Evolutionary conservation across 1,140 invertebrate genomes (phyloP), one percentile per base, ranked within the genome.

Genomic region (Rhagoletis zephyria): DNA sequence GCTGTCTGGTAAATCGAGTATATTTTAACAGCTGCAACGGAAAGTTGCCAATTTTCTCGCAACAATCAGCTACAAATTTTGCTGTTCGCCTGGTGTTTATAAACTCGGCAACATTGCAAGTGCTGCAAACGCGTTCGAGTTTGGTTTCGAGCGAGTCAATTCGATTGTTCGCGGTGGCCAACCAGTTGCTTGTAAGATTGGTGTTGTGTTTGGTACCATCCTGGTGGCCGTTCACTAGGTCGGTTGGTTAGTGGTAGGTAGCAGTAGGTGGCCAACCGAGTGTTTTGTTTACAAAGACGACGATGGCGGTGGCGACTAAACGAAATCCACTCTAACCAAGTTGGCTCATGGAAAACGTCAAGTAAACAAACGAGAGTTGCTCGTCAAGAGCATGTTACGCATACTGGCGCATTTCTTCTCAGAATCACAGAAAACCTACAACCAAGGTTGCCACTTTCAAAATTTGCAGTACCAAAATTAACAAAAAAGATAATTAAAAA

Each of bases 91-190:
- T 85, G 85, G 70, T 88, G 48, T 56, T 63, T 87, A 64, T 86
- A 89, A 89, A 89, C 87, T 89, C 77, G 88, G 88, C 87, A 89
- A 85, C 74, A 81, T 81, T 81, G 74, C 74, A 81, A 81, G 74
- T 81, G 48, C 74, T 81, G 74, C 74, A 81, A 81, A 81, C 74
- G 74, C 45, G 45, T 81, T 81, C 74, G 74, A 81, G 74, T 81
- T 81, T 77, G 70, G 30, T 74, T 45, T 48, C 67, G 42, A 67
- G 64, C 64, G 64, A 64, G 63, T n/a, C 4, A 64, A 19, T n/a
- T 5, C 64, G 64, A 67, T 30, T 30, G 30, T 30, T 30, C 64
- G 64, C 9, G 64, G 19, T 67, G 64, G 64, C 16, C 3, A n/a
- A 6, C 16, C 5, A n/a, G 63, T 10, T 64, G 63, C 16, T 67